Conservation (phyloP, 2,888 invertebrate genomes). For the Hyppa rectilinea region DNA sequence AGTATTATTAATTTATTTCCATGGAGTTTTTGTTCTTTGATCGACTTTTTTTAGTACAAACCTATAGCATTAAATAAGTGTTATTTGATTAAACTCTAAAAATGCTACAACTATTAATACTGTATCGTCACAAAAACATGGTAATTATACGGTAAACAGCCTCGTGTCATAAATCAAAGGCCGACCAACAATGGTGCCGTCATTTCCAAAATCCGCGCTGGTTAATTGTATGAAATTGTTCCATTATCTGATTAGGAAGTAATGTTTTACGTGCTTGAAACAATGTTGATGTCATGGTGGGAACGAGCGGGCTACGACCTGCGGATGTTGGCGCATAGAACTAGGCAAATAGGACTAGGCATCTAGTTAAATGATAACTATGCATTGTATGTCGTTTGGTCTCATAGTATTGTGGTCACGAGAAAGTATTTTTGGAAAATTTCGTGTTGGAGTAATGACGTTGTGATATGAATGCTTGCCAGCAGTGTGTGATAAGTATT, state of each 20-base stretch:
- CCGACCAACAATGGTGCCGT: conserved; percentile 56
- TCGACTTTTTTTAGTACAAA: conserved; percentile 7
- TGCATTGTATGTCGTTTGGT: conserved; percentile 6
- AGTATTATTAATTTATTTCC: too few relatives aligned
- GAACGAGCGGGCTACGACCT: conserved; percentile 70
- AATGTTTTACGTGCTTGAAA: conserved; percentile 76
- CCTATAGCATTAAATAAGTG: background rate
- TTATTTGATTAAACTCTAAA: background rate
- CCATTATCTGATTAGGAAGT: conserved; percentile 86
- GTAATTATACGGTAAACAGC: conserved; percentile 55
- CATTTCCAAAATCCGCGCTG: conserved; percentile 65
- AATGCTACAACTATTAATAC: background rate
- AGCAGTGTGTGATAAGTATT: background rate
- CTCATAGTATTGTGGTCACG: background rate
- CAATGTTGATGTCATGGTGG: conserved; percentile 73
- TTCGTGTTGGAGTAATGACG: background rate
- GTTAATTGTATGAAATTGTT: conserved; percentile 63
- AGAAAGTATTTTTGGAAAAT: conserved; percentile 10
- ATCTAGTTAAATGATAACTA: conserved; percentile 1
- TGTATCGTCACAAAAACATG: conserved; percentile 20
- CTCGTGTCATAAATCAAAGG: conserved; percentile 61
- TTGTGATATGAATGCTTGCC: background rate
- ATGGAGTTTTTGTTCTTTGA: conserved; percentile 5
- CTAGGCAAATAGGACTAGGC: conserved; percentile 24
- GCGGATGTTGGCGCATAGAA: conserved; percentile 54